Evolutionary conservation across 1,140 invertebrate species (phyloP).

Genomic region (Zeugodacus cucurbitae): DNA sequence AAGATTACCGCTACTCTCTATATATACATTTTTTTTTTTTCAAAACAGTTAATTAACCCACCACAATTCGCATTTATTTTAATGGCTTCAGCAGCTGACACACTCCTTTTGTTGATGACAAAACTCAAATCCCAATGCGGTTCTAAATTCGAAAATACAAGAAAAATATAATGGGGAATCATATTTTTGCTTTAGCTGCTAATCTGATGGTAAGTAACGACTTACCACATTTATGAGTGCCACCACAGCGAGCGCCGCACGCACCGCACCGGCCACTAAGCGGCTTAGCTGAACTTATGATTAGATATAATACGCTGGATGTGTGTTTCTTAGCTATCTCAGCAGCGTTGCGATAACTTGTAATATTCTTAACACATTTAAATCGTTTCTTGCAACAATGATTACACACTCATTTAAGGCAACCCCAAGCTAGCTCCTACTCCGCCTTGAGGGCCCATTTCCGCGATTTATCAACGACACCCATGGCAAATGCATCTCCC

Average conservation of each 20-base stretch:
- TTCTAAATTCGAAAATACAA: neutral
- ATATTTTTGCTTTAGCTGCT: neutral
- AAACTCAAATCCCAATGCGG: neutral
- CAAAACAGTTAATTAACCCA: neutral
- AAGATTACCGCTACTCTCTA: neutral
- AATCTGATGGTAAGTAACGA: slow-evolving; percentile 14
- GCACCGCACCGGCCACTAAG: neutral
- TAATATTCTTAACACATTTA: slow-evolving; percentile 34
- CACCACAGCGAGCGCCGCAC: neutral
- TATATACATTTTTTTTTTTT: neutral
- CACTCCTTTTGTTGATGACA: neutral
- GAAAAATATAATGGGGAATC: neutral
- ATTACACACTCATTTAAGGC: neutral
- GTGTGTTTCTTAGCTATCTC: neutral
- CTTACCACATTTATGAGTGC: neutral
- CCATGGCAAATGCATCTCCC: slow-evolving; percentile 55
- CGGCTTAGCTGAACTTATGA: slow-evolving; percentile 14
- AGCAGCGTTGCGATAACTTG: neutral
- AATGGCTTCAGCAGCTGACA: neutral
- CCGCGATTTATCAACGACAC: slow-evolving; percentile 53
- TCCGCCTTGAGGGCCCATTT: neutral
- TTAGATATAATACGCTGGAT: neutral
- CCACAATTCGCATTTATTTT: neutral
- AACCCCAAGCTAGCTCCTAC: neutral
- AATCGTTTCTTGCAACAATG: slow-evolving; percentile 14